These are phyloP conservation scores for Nomada lathburiana DNA, from an alignment of 2,888 invertebrate species.

Conservation along the genomic window DNA sequence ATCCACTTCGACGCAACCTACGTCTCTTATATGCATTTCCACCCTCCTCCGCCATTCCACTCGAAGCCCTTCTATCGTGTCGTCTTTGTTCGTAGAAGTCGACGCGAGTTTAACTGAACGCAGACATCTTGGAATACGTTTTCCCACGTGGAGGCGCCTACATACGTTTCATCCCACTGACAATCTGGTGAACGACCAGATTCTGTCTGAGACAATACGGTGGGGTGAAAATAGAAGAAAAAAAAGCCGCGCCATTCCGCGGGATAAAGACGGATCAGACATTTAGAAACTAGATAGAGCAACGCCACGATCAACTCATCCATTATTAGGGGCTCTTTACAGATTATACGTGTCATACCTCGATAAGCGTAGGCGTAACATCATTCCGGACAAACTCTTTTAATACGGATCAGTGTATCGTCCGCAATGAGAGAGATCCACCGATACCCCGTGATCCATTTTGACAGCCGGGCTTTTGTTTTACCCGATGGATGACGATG, in stretches of 20 bases:
- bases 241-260: neutral
- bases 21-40: slow-evolving; percentile 62
- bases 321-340: slow-evolving; percentile 60
- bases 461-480: slow-evolving; percentile 72
- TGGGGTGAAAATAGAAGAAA: slow-evolving; percentile 18
- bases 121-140: slow-evolving; percentile 43
- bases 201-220: slow-evolving; percentile 46
- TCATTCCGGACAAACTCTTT: slow-evolving; percentile 59
- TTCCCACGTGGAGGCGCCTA: slow-evolving; percentile 62
- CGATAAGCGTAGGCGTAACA: slow-evolving; percentile 68
- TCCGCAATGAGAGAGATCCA: slow-evolving; percentile 57
- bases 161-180: slow-evolving; percentile 51
- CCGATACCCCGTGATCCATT: slow-evolving; percentile 67
- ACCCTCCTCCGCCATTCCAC: slow-evolving; percentile 37
- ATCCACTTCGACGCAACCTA: slow-evolving; percentile 75
- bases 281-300: slow-evolving; percentile 17
- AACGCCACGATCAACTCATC: slow-evolving; percentile 43
- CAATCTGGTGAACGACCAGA: slow-evolving; percentile 58
- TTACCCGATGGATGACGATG: slow-evolving; percentile 74
- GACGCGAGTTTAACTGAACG: slow-evolving; percentile 33
- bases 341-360: slow-evolving; percentile 70
- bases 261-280: slow-evolving; percentile 51
- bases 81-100: slow-evolving; percentile 34
- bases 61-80: slow-evolving; percentile 30
- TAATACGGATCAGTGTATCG: slow-evolving; percentile 71